phyloP scores from a whole-genome alignment of 2,113 vertebrate genomes.

The Sprattus sprattus region DNA sequence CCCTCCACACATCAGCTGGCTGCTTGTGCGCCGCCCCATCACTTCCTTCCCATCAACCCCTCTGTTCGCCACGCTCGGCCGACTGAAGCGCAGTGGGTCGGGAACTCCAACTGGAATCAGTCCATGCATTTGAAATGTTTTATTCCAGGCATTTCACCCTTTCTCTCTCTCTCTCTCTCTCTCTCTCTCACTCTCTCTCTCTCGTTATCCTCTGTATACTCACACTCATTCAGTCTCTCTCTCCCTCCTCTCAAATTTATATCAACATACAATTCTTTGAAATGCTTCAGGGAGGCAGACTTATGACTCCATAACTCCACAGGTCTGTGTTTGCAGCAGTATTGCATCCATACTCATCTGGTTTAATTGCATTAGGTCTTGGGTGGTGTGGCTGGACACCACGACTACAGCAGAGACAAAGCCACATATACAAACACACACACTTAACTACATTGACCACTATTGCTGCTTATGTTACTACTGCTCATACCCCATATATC shows the following conservation, averaged over 20 bases:
- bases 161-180: too few relatives aligned
- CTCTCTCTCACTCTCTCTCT: too few relatives aligned
- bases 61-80: neutral
- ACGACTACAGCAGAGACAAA: neutral
- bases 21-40: neutral
- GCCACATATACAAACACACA: neutral
- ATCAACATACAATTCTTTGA: too few relatives aligned
- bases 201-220: too few relatives aligned
- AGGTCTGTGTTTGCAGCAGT: too few relatives aligned
- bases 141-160: neutral
- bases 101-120: slow-evolving; percentile 3
- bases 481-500: too few relatives aligned
- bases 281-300: too few relatives aligned
- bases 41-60: neutral
- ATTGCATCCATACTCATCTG: neutral
- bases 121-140: neutral
- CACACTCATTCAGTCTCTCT: too few relatives aligned
- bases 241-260: too few relatives aligned
- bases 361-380: neutral
- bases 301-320: too few relatives aligned
- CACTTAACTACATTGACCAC: too few relatives aligned
- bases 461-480: too few relatives aligned
- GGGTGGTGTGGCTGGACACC: neutral
- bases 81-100: neutral
- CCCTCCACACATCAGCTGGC: neutral